phyloP scores from a whole-genome alignment of 2,797 vertebrate genomes.

The Sphenopsis melanotis region DNA sequence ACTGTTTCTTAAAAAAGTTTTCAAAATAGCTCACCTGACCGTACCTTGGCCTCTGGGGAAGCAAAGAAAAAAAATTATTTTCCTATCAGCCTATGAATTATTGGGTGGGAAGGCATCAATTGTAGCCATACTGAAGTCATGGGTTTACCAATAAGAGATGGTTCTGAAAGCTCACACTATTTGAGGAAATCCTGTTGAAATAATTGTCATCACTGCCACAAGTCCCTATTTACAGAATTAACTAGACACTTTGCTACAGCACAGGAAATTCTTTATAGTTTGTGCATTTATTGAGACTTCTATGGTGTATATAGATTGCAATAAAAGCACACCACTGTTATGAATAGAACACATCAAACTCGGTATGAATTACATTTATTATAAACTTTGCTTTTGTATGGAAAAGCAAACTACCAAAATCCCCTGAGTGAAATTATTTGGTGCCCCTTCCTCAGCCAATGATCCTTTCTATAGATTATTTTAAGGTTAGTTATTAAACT shows the following conservation, averaged over 20 bases:
- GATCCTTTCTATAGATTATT: not conserved
- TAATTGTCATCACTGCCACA: not conserved
- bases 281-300: not conserved
- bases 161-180: not conserved
- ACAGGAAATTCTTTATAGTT: not conserved
- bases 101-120: not conserved
- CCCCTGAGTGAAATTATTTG: not conserved
- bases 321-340: not conserved
- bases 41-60: not conserved
- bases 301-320: not conserved
- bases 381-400: not conserved
- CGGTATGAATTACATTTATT: not conserved
- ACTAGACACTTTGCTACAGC: not conserved
- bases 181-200: not conserved
- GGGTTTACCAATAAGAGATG: not conserved
- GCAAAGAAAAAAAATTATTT: not conserved
- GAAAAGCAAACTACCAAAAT: not conserved
- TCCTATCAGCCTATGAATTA: not conserved
- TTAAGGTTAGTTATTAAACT: not conserved
- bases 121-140: not conserved
- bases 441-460: not conserved
- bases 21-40: not conserved
- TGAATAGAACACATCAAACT: not conserved
- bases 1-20: not conserved
- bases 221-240: not conserved